A percentile compares a stretch with the other conserved stretches of the same genome.
phyloP scores from a whole-genome alignment of 2,113 vertebrate species.

The Hydropotes inermis region DNA sequence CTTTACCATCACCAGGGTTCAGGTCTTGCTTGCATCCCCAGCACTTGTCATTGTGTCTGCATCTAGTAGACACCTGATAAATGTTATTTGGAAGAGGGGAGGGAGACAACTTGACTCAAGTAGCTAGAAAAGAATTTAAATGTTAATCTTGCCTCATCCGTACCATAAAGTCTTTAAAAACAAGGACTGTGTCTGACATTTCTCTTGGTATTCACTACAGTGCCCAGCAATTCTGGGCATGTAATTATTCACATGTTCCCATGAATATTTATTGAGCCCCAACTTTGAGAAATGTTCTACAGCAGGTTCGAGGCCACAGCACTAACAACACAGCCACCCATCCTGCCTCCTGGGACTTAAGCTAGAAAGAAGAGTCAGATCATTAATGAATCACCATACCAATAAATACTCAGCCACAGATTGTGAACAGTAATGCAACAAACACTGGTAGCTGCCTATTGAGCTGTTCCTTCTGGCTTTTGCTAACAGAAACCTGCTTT shows the following conservation, averaged over 20 bases:
- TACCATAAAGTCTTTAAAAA: not conserved
- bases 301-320: not conserved
- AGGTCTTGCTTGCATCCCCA: not conserved
- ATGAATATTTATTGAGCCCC: not conserved
- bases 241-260: not conserved
- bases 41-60: not conserved
- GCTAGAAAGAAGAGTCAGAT: not conserved
- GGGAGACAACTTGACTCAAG: not conserved
- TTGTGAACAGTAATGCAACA: not conserved
- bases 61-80: not conserved
- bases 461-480: not conserved
- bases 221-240: not conserved
- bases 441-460: not conserved
- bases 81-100: not conserved
- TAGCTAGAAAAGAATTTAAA: not conserved
- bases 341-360: not conserved
- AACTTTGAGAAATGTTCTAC: not conserved
- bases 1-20: not conserved
- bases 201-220: slow-evolving; percentile 1
- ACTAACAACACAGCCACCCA: not conserved
- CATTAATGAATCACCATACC: not conserved
- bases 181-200: not conserved
- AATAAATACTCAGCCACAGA: not conserved
- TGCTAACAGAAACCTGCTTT: not conserved
- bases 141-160: not conserved